A percentile compares a stretch with the other conserved stretches of the same genome.
phyloP scores from a whole-genome alignment of 1,140 invertebrate genomes.

The Halesus radiatus region DNA sequence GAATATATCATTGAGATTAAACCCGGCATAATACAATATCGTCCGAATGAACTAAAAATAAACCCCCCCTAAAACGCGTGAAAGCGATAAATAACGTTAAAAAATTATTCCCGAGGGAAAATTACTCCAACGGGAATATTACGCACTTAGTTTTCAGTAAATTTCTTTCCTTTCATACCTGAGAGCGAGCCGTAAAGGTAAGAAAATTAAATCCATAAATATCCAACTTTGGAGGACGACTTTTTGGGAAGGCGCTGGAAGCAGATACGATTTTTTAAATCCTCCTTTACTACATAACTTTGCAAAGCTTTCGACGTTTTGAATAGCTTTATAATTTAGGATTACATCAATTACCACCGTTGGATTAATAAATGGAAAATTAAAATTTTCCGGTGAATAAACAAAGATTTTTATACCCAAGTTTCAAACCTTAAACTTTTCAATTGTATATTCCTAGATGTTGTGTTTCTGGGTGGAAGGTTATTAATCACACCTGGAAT shows the following conservation, averaged over 20 bases:
- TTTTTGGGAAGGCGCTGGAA: background rate
- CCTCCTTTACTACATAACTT: background rate
- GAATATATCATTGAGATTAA: background rate
- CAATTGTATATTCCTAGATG: too few relatives aligned
- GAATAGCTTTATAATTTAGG: conserved; percentile 1
- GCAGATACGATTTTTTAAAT: conserved; percentile 5
- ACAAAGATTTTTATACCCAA: background rate
- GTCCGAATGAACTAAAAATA: background rate
- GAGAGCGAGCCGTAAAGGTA: conserved; percentile 1
- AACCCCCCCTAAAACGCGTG: conserved; percentile 1
- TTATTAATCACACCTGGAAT: too few relatives aligned
- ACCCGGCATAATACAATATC: conserved; percentile 1
- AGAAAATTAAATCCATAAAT: conserved; percentile 45
- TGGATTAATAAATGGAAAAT: background rate
- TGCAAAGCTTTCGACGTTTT: background rate
- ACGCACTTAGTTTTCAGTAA: conserved; percentile 38
- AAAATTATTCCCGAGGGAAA: background rate
- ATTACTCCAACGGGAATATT: conserved; percentile 32
- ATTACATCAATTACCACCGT: background rate
- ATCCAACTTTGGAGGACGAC: conserved; percentile 31
- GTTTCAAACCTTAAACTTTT: too few relatives aligned
- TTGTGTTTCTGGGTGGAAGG: too few relatives aligned
- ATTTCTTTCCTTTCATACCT: conserved; percentile 39
- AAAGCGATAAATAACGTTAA: conserved; percentile 15
- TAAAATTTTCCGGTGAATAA: background rate